phyloP scores from a whole-genome alignment of 2,888 invertebrate genomes.

The Epistrophe eligans region DNA sequence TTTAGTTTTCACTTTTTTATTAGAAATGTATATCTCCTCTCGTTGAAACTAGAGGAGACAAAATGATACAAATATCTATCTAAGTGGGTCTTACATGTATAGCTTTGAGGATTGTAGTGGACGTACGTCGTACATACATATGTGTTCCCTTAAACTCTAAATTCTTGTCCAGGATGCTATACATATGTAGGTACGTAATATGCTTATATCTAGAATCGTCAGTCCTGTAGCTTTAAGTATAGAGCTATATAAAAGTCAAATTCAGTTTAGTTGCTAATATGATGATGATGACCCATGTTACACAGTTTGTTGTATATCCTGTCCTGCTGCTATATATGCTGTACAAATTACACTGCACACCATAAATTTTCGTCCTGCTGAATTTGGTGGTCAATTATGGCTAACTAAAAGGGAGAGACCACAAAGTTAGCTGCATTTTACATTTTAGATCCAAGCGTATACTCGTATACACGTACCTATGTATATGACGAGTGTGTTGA shows the following conservation, averaged over 20 bases:
- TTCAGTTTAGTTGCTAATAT: conserved; percentile 24
- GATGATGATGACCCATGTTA: conserved; percentile 8
- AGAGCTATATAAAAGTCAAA: conserved; percentile 9
- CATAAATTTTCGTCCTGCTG: conserved; percentile 17
- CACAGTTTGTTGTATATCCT: conserved; percentile 3
- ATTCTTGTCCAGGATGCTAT: not conserved
- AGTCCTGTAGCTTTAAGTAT: conserved; percentile 4
- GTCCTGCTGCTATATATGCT: not conserved
- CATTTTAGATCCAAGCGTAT: not conserved
- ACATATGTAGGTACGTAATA: not conserved
- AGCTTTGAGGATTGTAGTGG: not conserved
- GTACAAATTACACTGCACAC: not conserved
- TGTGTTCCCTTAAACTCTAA: not conserved
- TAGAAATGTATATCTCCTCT: not conserved
- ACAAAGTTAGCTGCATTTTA: conserved; percentile 28
- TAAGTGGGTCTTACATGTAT: too few relatives aligned
- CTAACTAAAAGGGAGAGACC: conserved; percentile 27
- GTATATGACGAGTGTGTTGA: conserved; percentile 1
- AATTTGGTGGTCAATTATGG: conserved; percentile 39
- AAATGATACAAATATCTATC: not conserved
- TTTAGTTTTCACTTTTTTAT: conserved; percentile 7
- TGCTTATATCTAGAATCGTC: not conserved
- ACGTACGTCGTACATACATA: too few relatives aligned
- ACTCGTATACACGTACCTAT: too few relatives aligned
- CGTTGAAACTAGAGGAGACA: not conserved